These are phyloP conservation scores for Lordiphosa mommai DNA, from an alignment of 1,140 invertebrate genomes.

Conservation along the genomic window DNA sequence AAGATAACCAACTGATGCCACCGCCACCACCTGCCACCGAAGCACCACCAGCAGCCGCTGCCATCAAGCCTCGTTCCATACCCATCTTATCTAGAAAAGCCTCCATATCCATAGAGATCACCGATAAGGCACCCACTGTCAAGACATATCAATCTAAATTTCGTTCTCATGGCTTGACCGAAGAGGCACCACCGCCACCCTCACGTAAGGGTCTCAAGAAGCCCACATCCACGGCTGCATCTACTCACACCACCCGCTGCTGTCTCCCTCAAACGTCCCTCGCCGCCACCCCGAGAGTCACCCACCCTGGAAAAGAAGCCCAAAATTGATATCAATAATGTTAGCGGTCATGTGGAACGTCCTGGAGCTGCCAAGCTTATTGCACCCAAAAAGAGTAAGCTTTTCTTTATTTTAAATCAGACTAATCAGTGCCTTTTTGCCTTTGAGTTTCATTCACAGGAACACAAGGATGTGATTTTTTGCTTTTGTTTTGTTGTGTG, in stretches of 20 bases:
- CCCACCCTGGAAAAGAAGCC: slow-evolving; percentile 87
- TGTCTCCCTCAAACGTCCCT: slow-evolving; percentile 81
- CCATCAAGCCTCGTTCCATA: slow-evolving; percentile 55
- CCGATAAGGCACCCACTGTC: slow-evolving; percentile 89
- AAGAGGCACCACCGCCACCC: slow-evolving; percentile 89
- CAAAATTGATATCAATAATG: slow-evolving; percentile 81
- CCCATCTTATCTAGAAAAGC: slow-evolving; percentile 84
- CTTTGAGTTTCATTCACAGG: slow-evolving; percentile 39
- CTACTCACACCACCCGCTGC: slow-evolving; percentile 9
- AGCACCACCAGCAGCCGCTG: slow-evolving; percentile 27
- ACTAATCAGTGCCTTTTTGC: slow-evolving; percentile 79
- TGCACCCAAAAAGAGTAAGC: slow-evolving; percentile 94
- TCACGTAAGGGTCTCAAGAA: slow-evolving; percentile 84
- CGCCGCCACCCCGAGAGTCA: slow-evolving; percentile 84
- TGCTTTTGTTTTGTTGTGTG: slow-evolving; percentile 38
- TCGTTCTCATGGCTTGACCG: slow-evolving; percentile 90
- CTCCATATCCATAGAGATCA: slow-evolving; percentile 89
- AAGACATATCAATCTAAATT: slow-evolving; percentile 94
- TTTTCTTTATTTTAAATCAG: slow-evolving; percentile 48
- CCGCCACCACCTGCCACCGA: slow-evolving; percentile 68
- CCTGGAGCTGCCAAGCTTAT: slow-evolving; percentile 91
- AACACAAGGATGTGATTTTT: slow-evolving; percentile 53
- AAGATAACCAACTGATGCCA: slow-evolving; percentile 83
- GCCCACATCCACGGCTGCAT: slow-evolving; percentile 80
- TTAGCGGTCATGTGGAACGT: slow-evolving; percentile 82